A percentile compares a stretch with the other conserved stretches of the same genome.
Conservation (phyloP, 2,888 invertebrate species). For the Cerceris rybyensis region DNA sequence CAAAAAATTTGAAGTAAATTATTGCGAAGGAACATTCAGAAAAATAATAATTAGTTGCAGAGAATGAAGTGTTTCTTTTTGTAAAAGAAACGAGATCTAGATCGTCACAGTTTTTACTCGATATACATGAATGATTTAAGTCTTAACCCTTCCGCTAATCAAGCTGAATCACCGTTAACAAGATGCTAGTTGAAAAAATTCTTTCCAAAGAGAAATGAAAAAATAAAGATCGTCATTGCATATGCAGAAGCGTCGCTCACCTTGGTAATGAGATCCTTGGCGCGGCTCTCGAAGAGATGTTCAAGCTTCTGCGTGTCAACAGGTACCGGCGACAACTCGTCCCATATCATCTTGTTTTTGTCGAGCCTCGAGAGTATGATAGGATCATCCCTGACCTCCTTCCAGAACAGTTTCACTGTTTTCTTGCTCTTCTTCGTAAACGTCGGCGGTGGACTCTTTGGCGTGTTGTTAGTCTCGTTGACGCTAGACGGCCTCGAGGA, state of each 20-base stretch:
- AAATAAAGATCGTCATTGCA: not conserved
- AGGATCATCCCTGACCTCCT: constrained; percentile 93
- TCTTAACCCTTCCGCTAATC: not conserved
- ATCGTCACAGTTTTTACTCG: no score
- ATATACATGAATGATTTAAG: not conserved
- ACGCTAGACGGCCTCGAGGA: constrained; percentile 60
- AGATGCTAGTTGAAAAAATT: not conserved
- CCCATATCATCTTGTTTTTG: constrained; percentile 90
- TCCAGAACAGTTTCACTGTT: constrained; percentile 99
- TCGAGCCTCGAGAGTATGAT: constrained; percentile 85
- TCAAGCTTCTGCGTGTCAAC: constrained; percentile 97
- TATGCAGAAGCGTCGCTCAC: constrained; percentile 82
- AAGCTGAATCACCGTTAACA: constrained; percentile 1
- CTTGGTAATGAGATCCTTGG: constrained; percentile 97
- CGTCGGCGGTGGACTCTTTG: constrained; percentile 75
- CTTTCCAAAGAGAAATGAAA: constrained; percentile 10
- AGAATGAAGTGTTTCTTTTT: no score
- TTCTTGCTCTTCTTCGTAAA: constrained; percentile 93
- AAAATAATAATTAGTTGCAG: no score
- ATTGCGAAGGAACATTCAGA: no score
- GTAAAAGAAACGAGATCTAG: no score
- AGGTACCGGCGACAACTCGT: constrained; percentile 91
- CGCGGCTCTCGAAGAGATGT: constrained; percentile 97
- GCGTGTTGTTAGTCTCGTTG: constrained; percentile 64
- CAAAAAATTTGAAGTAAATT: no score